These are phyloP conservation scores for Hippasteria phrygiana DNA, from an alignment of 53 echinoderm and acorn worm species.

Conservation along the genomic window DNA sequence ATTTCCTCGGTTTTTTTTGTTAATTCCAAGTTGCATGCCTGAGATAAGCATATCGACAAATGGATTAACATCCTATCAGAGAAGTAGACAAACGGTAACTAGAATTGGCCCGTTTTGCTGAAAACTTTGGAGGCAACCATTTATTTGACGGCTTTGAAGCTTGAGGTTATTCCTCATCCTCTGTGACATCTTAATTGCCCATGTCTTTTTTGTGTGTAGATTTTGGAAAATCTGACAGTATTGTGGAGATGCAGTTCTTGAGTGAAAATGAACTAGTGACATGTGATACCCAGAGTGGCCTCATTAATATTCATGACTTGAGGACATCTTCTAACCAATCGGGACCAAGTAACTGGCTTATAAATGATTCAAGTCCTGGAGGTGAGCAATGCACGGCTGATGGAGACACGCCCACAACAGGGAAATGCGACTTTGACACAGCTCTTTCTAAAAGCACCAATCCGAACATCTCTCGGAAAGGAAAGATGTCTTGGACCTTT, in stretches of 20 bases:
- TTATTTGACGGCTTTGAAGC: too few species aligned
- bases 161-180: too few species aligned
- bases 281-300: conserved; percentile 12
- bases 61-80: too few species aligned
- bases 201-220: not conserved
- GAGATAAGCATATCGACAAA: too few species aligned
- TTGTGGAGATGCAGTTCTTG: conserved; percentile 36
- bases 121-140: too few species aligned
- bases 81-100: too few species aligned
- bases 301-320: conserved; percentile 60
- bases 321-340: conserved; percentile 47
- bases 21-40: too few species aligned
- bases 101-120: too few species aligned
- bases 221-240: conserved; percentile 17
- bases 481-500: conserved; percentile 31
- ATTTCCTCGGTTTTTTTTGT: too few species aligned
- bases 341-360: not conserved
- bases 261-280: conserved; percentile 35
- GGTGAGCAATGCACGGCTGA: not conserved
- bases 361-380: conserved; percentile 7
- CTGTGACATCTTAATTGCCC: not conserved
- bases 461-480: conserved; percentile 1
- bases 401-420: not conserved
- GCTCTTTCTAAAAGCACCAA: not conserved
- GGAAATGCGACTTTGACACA: conserved; percentile 9